Evolutionary conservation across 1,140 invertebrate genomes (phyloP).

Genomic region (Cylas formicarius): DNA sequence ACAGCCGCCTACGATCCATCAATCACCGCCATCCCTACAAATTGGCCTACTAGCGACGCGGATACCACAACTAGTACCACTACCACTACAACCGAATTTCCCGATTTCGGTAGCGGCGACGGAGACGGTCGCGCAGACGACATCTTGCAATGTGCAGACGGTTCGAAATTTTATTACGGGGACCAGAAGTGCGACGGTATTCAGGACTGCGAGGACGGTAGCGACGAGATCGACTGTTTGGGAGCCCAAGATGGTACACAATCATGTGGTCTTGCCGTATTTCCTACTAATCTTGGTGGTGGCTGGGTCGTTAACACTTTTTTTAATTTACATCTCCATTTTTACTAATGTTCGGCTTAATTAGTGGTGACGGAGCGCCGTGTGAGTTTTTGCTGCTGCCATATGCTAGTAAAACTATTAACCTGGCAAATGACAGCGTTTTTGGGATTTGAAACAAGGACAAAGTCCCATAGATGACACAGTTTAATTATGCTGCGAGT

Average conservation of each 20-base stretch:
- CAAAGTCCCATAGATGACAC: no score
- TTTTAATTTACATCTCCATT: background rate
- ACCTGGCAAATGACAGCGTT: no score
- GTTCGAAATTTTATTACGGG: conserved; percentile 43
- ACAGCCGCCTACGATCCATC: conserved; percentile 13
- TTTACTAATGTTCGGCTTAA: no score
- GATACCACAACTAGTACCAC: conserved; percentile 15
- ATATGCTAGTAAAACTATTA: no score
- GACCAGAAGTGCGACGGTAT: conserved; percentile 51
- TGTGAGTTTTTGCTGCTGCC: no score
- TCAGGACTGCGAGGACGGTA: conserved; percentile 50
- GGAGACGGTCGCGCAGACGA: conserved; percentile 47
- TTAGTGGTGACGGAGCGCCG: no score
- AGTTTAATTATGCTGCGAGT: no score
- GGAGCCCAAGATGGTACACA: no score
- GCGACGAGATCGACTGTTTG: conserved; percentile 49
- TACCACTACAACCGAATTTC: conserved; percentile 10
- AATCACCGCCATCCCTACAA: no score
- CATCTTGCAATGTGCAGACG: conserved; percentile 43
- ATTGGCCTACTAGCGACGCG: background rate
- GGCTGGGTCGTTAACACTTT: no score
- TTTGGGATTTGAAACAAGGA: no score
- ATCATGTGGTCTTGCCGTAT: background rate
- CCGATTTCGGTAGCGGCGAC: conserved; percentile 18
- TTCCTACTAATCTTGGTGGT: background rate